Conservation (phyloP, 2,113 vertebrate genomes). For the Heptranchias perlo region DNA sequence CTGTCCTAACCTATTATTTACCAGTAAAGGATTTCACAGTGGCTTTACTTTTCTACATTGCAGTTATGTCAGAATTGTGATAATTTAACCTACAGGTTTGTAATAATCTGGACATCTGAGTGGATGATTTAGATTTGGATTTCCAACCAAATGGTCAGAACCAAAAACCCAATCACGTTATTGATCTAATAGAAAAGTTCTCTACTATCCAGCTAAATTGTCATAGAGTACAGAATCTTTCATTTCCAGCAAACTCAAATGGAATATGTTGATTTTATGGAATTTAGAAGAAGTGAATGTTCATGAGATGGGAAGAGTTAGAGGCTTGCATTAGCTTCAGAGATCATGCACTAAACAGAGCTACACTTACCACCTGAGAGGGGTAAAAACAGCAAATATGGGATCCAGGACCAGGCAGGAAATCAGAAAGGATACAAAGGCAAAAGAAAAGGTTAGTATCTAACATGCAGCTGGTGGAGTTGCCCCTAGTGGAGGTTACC, state of each 20-base stretch:
- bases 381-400: constrained; percentile 56
- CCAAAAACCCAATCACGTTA: not conserved
- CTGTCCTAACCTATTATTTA: not conserved
- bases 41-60: not conserved
- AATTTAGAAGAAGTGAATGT: not conserved
- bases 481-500: not conserved
- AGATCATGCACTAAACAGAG: not conserved
- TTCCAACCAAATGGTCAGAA: not conserved
- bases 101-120: not conserved
- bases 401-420: constrained; percentile 57
- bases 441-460: constrained; percentile 53
- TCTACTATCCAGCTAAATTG: not conserved
- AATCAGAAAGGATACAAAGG: constrained; percentile 51
- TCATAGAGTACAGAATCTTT: too few relatives aligned
- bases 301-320: constrained; percentile 6
- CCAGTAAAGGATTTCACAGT: not conserved
- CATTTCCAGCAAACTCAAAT: not conserved
- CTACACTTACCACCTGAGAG: constrained; percentile 68
- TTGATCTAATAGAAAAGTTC: not conserved
- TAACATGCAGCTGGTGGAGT: constrained; percentile 41
- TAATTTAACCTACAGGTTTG: not conserved
- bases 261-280: not conserved
- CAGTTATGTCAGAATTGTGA: not conserved
- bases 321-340: not conserved
- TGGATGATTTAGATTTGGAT: not conserved